These are phyloP conservation scores for Caenorhabditis tropicalis DNA, from an alignment of 1,140 invertebrate genomes.

Conservation along the genomic window DNA sequence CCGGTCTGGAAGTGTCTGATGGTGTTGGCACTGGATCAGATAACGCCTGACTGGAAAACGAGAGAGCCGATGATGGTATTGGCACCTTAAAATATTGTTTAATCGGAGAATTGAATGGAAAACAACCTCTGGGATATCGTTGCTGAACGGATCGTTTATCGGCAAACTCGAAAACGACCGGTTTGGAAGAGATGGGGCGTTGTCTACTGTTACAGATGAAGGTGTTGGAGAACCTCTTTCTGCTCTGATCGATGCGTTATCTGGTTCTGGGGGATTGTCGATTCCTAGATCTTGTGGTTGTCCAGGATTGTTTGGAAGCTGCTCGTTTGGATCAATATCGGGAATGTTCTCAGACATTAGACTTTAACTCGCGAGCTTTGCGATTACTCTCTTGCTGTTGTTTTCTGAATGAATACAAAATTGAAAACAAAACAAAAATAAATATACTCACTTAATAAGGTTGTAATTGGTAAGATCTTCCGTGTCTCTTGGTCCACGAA, in stretches of 20 bases:
- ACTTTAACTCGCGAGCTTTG: conserved; percentile 23
- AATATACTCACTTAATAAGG: conserved; percentile 54
- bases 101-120: background rate
- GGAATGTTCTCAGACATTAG: conserved; percentile 13
- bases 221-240: conserved; percentile 25
- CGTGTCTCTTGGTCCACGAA: conserved; percentile 63
- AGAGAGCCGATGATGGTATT: background rate
- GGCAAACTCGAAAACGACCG: conserved; percentile 1
- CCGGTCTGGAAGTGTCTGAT: conserved; percentile 10
- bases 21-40: conserved; percentile 8
- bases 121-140: background rate
- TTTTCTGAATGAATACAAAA: background rate
- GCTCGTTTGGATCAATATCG: conserved; percentile 16
- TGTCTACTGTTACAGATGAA: conserved; percentile 5
- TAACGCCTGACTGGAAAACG: conserved; percentile 5
- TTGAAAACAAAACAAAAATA: background rate
- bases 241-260: conserved; percentile 24
- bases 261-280: conserved; percentile 21
- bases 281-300: background rate
- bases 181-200: conserved; percentile 7
- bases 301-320: conserved; percentile 13
- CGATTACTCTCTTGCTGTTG: conserved; percentile 43
- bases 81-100: background rate
- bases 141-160: background rate
- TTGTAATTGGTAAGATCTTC: conserved; percentile 63